phyloP scores from a whole-genome alignment of 2,888 invertebrate species.

The Galerucella calmariensis region DNA sequence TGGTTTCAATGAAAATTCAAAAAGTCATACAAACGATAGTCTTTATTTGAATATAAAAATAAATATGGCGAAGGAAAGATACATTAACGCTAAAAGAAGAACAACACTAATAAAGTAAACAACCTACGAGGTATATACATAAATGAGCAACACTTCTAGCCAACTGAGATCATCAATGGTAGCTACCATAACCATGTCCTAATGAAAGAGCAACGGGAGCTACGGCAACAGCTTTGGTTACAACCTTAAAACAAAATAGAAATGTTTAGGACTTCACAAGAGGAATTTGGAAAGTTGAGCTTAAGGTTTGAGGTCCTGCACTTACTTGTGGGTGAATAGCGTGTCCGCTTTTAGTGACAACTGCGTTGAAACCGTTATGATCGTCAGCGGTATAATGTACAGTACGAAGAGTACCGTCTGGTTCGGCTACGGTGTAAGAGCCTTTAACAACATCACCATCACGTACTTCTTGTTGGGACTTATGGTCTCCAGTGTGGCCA shows the following conservation, averaged over 20 bases:
- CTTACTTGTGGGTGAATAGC: conserved; percentile 38
- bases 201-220: conserved; percentile 40
- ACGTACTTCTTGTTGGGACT: conserved; percentile 66
- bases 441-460: conserved; percentile 71
- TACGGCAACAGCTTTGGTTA: conserved; percentile 48
- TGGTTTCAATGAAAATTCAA: conserved; percentile 5
- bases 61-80: conserved; percentile 46
- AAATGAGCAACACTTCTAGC: conserved; percentile 42
- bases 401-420: conserved; percentile 71
- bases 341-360: conserved; percentile 66
- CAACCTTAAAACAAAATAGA: conserved; percentile 57
- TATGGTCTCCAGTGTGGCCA: conserved; percentile 69
- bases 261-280: neutral
- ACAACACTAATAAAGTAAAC: conserved; percentile 38
- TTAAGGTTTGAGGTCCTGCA: neutral
- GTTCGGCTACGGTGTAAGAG: conserved; percentile 71
- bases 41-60: conserved; percentile 45
- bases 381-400: conserved; percentile 74
- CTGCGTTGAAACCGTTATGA: conserved; percentile 69
- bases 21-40: conserved; percentile 38
- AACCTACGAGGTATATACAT: conserved; percentile 48
- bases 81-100: conserved; percentile 38
- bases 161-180: conserved; percentile 37
- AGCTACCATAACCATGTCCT: conserved; percentile 35
- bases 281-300: too few species aligned